phyloP scores from a whole-genome alignment of 2,888 invertebrate species.

The Malachius bipustulatus region DNA sequence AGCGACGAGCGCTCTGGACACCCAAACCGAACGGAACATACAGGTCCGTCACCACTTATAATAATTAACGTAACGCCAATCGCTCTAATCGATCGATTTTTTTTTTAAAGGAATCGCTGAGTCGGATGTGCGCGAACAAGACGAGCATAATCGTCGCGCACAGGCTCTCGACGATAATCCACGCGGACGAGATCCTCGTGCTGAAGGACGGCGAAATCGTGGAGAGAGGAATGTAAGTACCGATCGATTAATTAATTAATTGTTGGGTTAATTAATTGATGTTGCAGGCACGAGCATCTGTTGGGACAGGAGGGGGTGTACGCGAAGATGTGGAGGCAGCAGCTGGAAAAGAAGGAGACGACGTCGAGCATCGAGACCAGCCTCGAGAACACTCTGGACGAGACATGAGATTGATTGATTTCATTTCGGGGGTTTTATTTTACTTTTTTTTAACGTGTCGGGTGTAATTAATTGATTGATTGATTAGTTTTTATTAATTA shows the following conservation, averaged over 20 bases:
- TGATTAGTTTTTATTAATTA: too few species aligned
- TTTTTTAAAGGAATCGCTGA: conserved; percentile 50
- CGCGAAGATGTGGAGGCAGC: conserved; percentile 88
- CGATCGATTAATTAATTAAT: conserved; percentile 5
- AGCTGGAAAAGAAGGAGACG: conserved; percentile 40
- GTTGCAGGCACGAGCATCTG: conserved; percentile 57
- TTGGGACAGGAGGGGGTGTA: conserved; percentile 63
- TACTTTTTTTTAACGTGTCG: too few species aligned
- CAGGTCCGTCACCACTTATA: conserved; percentile 40
- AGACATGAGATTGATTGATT: too few species aligned
- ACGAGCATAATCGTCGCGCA: conserved; percentile 94
- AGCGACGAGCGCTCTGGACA: conserved; percentile 91
- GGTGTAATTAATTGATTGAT: too few species aligned
- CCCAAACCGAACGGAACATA: conserved; percentile 85
- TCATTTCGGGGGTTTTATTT: too few species aligned
- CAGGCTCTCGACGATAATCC: conserved; percentile 84
- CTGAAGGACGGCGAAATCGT: conserved; percentile 82
- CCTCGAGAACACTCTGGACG: too few species aligned
- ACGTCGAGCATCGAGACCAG: conserved; percentile 26
- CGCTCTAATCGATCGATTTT: background rate
- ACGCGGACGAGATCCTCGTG: conserved; percentile 90
- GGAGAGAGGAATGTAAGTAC: conserved; percentile 58
- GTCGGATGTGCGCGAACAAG: conserved; percentile 66
- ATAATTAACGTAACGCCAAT: background rate
- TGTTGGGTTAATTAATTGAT: conserved; percentile 28